Evolutionary conservation across 2,888 invertebrate species (phyloP), one percentile per base, ranked within the genome.

Genomic region (Amaurobius ferox): DNA sequence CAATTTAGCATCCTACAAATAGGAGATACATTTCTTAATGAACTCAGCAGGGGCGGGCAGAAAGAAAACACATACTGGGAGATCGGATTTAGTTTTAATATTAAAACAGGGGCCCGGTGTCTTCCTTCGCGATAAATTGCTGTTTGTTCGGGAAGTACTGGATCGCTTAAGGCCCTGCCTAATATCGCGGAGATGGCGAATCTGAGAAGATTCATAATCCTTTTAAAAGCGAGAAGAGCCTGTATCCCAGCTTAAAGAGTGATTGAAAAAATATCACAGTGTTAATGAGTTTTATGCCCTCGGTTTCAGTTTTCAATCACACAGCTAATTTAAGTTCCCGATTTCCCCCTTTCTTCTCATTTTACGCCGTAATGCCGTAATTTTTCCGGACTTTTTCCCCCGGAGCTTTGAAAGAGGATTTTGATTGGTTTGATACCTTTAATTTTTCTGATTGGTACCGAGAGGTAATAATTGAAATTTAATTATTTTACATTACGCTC

Each of bases 21-120:
- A 76, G 77, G 72, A 77, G 83, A 85, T 85, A 85, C 83, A 85
- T 85, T 85, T 85, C 83, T 85, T 85, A 85, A 85, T 85, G 83
- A 85, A 85, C 77, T 78, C 71, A 48, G 70, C 66, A 55, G 62
- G 77, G 44, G 74, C 19, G 35, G 39, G 39, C n/a, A 64, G 72
- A 64, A 55, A 67, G 71, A 83, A 85, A 85, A 71, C 40, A 85
- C 70, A 64, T 40, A 32, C 68, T 30, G 66, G 55, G 32, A 28
- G 64, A 64, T 44, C 55, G 79, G 44, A 62, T 77, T 85, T 85
- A 85, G 83, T 85, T 85, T 85, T 77, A 85, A 85, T 85, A 85
- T 85, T 85, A 85, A 85, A 85, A 85, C 83, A 66, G 55, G 29
- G 32, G 3, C 40, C 78, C 44, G 13, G 55, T 61, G 29, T 68